phyloP scores from a whole-genome alignment of 2,888 invertebrate species.

The Bellardia pandia region DNA sequence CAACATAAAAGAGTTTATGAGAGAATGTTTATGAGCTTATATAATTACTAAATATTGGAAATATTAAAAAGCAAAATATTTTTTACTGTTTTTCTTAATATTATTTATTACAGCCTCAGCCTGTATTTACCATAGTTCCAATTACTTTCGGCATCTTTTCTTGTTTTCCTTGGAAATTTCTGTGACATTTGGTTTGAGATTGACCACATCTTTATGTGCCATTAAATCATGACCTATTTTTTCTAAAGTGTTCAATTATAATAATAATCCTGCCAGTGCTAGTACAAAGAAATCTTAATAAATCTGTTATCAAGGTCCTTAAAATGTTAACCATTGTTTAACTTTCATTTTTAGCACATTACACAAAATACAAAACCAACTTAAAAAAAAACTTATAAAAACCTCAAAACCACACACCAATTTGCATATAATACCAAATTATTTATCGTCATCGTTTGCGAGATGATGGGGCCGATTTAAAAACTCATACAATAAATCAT shows the following conservation, averaged over 20 bases:
- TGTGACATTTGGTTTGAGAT: conserved; percentile 36
- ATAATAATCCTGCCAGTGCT: background rate
- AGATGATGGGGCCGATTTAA: conserved; percentile 28
- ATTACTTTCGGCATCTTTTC: background rate
- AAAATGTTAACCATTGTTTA: conserved; percentile 65
- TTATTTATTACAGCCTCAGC: no score
- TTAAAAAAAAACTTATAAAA: conserved; percentile 4
- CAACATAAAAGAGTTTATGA: no score
- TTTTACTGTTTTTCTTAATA: no score
- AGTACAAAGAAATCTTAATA: conserved; percentile 47
- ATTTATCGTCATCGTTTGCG: conserved; percentile 38
- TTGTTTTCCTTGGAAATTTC: background rate
- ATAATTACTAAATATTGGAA: no score
- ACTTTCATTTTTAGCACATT: conserved; percentile 70
- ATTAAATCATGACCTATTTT: conserved; percentile 66
- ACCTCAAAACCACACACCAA: conserved; percentile 51
- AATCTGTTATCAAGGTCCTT: conserved; percentile 72
- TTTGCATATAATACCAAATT: conserved; percentile 37
- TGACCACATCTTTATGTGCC: conserved; percentile 42
- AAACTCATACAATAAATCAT: conserved; percentile 10
- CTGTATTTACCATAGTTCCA: background rate
- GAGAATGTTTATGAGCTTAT: no score
- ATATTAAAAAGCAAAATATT: no score
- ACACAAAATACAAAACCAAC: background rate
- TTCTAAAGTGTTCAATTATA: conserved; percentile 25